These are phyloP conservation scores for Smutsia gigantea DNA, from an alignment of 2,797 vertebrate genomes.

Conservation along the genomic window DNA sequence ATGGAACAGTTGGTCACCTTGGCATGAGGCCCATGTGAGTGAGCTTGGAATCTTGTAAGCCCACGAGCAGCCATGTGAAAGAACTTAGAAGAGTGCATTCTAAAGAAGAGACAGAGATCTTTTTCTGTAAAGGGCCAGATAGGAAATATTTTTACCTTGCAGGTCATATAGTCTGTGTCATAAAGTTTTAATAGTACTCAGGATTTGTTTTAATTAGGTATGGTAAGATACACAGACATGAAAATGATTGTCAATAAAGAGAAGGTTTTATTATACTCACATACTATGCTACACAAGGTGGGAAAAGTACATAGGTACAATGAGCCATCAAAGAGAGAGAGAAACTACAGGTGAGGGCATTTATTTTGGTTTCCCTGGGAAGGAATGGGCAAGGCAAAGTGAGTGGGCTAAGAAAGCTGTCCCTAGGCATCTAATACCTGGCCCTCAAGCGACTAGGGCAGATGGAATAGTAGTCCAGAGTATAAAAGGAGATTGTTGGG, in stretches of 20 bases:
- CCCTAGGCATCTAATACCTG: background rate
- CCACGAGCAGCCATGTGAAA: background rate
- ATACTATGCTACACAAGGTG: background rate
- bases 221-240: background rate
- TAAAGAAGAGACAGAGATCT: background rate
- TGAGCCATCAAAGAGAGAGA: background rate
- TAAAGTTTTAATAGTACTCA: background rate
- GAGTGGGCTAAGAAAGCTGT: background rate
- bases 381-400: background rate
- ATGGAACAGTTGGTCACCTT: background rate
- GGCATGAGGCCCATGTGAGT: background rate
- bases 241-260: background rate
- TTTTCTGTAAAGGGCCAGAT: background rate
- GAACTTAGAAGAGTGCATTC: background rate
- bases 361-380: background rate
- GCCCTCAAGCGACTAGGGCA: background rate
- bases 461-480: background rate
- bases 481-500: background rate
- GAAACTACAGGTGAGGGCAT: background rate
- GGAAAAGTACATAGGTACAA: background rate
- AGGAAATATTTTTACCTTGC: background rate
- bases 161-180: background rate
- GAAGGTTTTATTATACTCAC: background rate
- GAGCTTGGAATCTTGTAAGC: background rate
- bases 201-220: background rate